A percentile compares a stretch with the other conserved stretches of the same genome.
Conservation (phyloP, 1,140 invertebrate genomes). For the Neodiprion pinetum region DNA sequence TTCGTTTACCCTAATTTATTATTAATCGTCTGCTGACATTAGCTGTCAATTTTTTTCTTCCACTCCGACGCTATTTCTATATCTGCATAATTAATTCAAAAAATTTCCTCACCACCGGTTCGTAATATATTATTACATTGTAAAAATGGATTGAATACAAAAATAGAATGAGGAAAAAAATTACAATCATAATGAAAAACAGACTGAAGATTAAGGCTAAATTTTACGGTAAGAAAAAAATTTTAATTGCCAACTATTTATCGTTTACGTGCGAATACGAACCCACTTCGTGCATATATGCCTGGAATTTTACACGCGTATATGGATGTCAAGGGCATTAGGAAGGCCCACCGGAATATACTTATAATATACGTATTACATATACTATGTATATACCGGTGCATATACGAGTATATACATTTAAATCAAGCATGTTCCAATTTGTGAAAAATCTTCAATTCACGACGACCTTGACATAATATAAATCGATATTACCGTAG, state of each 20-base stretch:
- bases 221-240: not conserved
- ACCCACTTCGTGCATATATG: too few species aligned
- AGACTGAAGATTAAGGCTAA: not conserved
- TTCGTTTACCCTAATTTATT: too few species aligned
- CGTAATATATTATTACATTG: too few species aligned
- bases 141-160: not conserved
- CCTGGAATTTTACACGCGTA: not conserved
- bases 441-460: not conserved
- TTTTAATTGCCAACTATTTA: too few species aligned
- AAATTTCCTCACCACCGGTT: too few species aligned
- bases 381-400: too few species aligned
- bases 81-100: too few species aligned
- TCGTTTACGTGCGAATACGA: too few species aligned
- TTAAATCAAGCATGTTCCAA: not conserved
- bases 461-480: not conserved
- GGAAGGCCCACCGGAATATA: not conserved
- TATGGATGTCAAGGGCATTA: conserved; percentile 1
- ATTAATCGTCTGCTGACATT: too few species aligned
- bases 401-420: too few species aligned
- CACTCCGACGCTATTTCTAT: too few species aligned
- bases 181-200: not conserved
- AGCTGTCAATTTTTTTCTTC: too few species aligned
- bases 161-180: not conserved
- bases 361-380: not conserved
- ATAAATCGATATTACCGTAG: not conserved